Evolutionary conservation across 2,888 invertebrate genomes (phyloP).

Genomic region (Morpho achilles): DNA sequence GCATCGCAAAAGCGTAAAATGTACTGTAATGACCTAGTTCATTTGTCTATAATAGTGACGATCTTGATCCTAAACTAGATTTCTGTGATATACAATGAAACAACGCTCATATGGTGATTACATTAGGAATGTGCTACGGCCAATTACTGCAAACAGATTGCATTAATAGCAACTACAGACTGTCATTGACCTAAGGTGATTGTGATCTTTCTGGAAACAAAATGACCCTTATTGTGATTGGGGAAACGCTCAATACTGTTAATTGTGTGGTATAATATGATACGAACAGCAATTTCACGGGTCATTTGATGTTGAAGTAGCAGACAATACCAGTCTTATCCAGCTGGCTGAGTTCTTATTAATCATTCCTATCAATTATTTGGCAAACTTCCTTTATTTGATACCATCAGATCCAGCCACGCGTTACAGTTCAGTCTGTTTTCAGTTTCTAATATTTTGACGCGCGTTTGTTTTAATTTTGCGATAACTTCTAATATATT

Average conservation of each 20-base stretch:
- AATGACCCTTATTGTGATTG: constrained; percentile 31
- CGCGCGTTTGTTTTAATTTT: no score
- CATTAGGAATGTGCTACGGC: constrained; percentile 43
- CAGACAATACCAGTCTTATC: background rate
- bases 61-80: constrained; percentile 48
- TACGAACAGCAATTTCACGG: constrained; percentile 52
- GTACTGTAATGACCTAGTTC: constrained; percentile 42
- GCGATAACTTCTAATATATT: background rate
- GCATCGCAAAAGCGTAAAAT: constrained; percentile 13
- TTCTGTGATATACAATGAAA: constrained; percentile 18
- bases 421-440: no score
- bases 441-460: background rate
- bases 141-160: constrained; percentile 42
- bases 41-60: constrained; percentile 35
- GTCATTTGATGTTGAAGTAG: constrained; percentile 36
- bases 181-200: constrained; percentile 52
- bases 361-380: background rate
- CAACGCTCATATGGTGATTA: constrained; percentile 38
- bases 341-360: constrained; percentile 7
- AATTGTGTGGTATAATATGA: constrained; percentile 43
- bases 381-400: no score
- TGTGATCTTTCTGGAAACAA: constrained; percentile 27
- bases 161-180: constrained; percentile 61
- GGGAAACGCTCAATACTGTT: constrained; percentile 18
- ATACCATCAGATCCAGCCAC: no score